phyloP scores from a whole-genome alignment of 2,888 invertebrate genomes.

The Allygus modestus region DNA sequence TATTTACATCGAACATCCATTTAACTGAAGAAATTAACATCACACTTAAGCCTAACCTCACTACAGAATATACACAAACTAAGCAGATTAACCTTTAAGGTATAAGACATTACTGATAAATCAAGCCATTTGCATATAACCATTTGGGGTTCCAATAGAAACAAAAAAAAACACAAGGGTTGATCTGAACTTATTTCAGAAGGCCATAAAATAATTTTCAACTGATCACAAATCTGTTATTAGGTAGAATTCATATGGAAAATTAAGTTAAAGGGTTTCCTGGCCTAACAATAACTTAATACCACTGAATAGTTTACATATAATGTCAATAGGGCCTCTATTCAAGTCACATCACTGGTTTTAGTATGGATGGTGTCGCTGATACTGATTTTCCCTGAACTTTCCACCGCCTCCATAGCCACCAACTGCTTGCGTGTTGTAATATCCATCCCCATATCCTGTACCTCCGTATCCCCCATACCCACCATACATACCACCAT shows the following conservation, averaged over 20 bases:
- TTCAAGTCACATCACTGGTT: conserved; percentile 29
- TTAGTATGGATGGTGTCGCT: conserved; percentile 68
- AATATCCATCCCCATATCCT: conserved; percentile 73
- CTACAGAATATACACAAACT: conserved; percentile 32
- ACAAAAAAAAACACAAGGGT: background rate
- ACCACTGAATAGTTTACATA: conserved; percentile 46
- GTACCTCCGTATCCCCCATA: conserved; percentile 65
- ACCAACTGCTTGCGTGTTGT: conserved; percentile 69
- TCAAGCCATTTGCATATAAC: background rate
- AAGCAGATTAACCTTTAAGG: background rate
- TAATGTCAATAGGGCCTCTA: conserved; percentile 40
- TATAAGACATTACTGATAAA: background rate
- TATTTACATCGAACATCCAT: conserved; percentile 33
- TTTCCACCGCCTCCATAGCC: conserved; percentile 71
- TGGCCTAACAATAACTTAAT: conserved; percentile 35
- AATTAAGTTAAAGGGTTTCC: background rate
- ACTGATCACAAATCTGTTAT: conserved; percentile 9
- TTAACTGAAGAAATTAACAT: background rate
- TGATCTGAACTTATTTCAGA: background rate
- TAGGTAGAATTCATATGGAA: background rate
- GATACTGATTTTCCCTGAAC: conserved; percentile 68
- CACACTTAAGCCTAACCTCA: conserved; percentile 35
- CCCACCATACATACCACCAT: conserved; percentile 72
- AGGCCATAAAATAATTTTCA: background rate
- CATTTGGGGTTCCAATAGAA: background rate